phyloP scores from a whole-genome alignment of 1,140 invertebrate species.

The Pseudoatta argentina region DNA sequence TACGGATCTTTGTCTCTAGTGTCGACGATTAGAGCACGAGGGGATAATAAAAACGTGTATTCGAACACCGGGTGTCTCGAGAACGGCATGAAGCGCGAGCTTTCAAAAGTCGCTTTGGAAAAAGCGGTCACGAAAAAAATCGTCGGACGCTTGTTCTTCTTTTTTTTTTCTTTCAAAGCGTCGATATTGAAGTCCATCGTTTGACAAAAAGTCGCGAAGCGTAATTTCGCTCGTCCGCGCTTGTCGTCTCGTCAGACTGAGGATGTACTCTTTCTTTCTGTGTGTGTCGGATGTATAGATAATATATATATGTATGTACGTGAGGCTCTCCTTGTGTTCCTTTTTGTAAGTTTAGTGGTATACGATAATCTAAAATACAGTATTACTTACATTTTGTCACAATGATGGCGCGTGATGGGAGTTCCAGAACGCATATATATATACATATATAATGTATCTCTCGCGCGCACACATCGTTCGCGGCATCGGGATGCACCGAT shows the following conservation, averaged over 20 bases:
- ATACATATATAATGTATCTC: constrained; percentile 57
- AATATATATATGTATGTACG: constrained; percentile 65
- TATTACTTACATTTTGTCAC: constrained; percentile 82
- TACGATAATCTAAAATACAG: constrained; percentile 85
- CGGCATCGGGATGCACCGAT: constrained; percentile 60
- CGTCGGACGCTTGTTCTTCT: constrained; percentile 25
- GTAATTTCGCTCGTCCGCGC: constrained; percentile 71
- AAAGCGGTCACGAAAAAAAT: constrained; percentile 44
- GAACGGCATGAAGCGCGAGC: background rate
- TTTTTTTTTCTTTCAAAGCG: background rate
- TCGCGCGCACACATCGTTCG: constrained; percentile 56
- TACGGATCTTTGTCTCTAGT: background rate
- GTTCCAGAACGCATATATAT: constrained; percentile 78
- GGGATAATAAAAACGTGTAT: constrained; percentile 30
- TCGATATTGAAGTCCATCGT: constrained; percentile 67
- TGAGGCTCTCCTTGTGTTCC: constrained; percentile 67
- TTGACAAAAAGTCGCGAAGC: constrained; percentile 65
- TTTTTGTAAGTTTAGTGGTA: constrained; percentile 79
- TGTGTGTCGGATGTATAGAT: constrained; percentile 27
- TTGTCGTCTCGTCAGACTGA: constrained; percentile 70
- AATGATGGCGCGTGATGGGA: constrained; percentile 74
- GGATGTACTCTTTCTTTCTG: constrained; percentile 39
- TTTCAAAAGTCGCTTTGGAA: constrained; percentile 37
- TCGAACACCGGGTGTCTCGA: background rate
- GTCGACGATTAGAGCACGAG: background rate